These are phyloP conservation scores for Thereva nobilitata DNA, from an alignment of 2,888 invertebrate genomes.

Conservation along the genomic window DNA sequence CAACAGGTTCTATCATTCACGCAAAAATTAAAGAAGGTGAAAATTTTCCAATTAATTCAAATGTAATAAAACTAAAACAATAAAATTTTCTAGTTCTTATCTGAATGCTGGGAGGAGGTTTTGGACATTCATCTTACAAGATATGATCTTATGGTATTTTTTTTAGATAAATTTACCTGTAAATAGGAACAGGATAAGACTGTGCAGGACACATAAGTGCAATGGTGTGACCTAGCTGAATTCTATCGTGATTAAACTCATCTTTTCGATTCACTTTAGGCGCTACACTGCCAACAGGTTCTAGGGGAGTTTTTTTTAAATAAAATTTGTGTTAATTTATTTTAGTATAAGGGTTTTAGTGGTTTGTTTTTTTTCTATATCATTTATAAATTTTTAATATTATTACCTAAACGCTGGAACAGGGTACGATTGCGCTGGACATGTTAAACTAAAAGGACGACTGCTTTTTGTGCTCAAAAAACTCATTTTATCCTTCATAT, in stretches of 20 bases:
- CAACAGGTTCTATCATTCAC: conserved; percentile 54
- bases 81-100: too few species aligned
- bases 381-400: not conserved
- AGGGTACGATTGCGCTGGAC: conserved; percentile 77
- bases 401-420: conserved; percentile 58
- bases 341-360: too few species aligned
- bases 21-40: not conserved
- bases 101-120: conserved; percentile 39
- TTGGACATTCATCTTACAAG: not conserved
- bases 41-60: not conserved
- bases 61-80: not conserved
- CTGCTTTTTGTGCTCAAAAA: conserved; percentile 58
- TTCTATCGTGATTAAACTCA: conserved; percentile 62
- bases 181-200: conserved; percentile 73
- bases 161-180: conserved; percentile 61
- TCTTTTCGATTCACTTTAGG: conserved; percentile 73
- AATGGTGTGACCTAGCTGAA: conserved; percentile 60
- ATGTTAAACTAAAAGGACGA: conserved; percentile 66
- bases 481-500: conserved; percentile 65
- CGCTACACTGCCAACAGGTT: conserved; percentile 61
- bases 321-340: too few species aligned
- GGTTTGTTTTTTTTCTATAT: too few species aligned
- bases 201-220: conserved; percentile 75
- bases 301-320: conserved; percentile 51
- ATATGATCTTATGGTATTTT: not conserved